phyloP scores from a whole-genome alignment of 2,113 vertebrate species.

The Spilogale gracilis region DNA sequence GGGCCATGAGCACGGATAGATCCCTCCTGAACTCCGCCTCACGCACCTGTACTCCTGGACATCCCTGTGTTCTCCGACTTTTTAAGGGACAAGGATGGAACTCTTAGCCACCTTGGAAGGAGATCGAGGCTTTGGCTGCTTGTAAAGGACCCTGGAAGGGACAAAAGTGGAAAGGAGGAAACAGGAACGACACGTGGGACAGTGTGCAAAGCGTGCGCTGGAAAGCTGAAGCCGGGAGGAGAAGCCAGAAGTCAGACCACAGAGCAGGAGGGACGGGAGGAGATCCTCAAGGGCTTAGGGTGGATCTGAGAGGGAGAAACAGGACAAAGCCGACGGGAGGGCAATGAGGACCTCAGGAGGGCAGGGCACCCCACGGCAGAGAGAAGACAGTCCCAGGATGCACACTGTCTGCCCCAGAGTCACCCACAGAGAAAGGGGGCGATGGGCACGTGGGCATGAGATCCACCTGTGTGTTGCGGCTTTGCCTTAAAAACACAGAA shows the following conservation, averaged over 20 bases:
- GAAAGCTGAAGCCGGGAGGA: not conserved
- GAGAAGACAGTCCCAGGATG: not conserved
- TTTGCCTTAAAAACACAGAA: not conserved
- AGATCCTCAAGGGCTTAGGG: not conserved
- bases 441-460: not conserved
- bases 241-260: accelerated
- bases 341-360: not conserved
- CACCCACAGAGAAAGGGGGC: accelerated
- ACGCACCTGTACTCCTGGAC: not conserved
- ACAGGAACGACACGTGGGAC: not conserved
- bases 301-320: not conserved
- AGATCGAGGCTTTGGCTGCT: not conserved
- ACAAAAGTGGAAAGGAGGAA: not conserved
- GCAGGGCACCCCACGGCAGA: not conserved
- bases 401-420: accelerated
- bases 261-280: not conserved
- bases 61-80: not conserved
- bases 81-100: not conserved
- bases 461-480: not conserved
- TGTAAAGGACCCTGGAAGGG: not conserved
- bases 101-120: not conserved
- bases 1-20: not conserved
- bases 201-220: accelerated
- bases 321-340: not conserved
- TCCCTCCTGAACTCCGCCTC: not conserved